Percentiles rank a stretch among this genome's conserved stretches.
Conservation (phyloP, 2,113 vertebrate genomes). For the Corynorhinus townsendii region DNA sequence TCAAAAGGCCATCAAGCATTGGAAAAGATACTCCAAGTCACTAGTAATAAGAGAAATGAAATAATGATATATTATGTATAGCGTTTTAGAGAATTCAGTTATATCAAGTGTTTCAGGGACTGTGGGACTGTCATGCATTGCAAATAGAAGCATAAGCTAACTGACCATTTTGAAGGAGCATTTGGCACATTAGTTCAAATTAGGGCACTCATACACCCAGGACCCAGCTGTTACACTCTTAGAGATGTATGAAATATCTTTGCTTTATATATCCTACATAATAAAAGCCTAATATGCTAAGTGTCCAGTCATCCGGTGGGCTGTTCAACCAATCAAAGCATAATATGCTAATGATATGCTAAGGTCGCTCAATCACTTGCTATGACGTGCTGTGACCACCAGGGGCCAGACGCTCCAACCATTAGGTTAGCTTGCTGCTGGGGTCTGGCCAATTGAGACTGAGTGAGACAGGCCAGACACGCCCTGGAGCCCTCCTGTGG, state of each 20-base stretch:
- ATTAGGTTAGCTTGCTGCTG: too few relatives aligned
- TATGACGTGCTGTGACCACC: too few relatives aligned
- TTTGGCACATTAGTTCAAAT: neutral
- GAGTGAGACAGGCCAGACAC: too few relatives aligned
- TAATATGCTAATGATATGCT: too few relatives aligned
- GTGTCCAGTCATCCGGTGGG: too few relatives aligned
- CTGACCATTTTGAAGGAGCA: neutral
- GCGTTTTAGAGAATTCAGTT: neutral
- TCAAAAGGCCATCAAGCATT: constrained; percentile 29
- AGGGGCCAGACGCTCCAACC: too few relatives aligned
- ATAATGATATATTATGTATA: neutral
- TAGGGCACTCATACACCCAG: neutral
- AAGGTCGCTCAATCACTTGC: too few relatives aligned
- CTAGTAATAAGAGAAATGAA: neutral
- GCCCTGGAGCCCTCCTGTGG: too few relatives aligned
- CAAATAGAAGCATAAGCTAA: neutral
- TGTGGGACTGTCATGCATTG: neutral
- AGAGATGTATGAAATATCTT: neutral
- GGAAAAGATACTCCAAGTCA: neutral
- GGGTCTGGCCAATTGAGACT: too few relatives aligned
- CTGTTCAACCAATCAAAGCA: too few relatives aligned
- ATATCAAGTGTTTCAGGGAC: neutral
- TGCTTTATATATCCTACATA: neutral
- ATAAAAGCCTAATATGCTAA: too few relatives aligned
- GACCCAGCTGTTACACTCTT: neutral